phyloP scores from a whole-genome alignment of 2,797 vertebrate genomes.

The Tympanoctomys barrerae region DNA sequence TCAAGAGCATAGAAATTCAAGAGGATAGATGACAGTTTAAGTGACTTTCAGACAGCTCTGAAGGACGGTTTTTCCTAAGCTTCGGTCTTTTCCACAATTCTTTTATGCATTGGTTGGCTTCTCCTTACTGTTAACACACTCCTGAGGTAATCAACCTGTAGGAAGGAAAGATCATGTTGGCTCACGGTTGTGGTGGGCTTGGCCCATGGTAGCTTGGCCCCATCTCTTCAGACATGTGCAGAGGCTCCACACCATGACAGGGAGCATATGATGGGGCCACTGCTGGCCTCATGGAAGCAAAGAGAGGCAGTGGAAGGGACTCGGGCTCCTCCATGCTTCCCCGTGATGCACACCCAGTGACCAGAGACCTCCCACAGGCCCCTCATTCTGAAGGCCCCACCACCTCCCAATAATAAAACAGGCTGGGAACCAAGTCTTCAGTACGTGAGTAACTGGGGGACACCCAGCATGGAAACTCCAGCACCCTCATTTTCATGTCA shows the following conservation, averaged over 20 bases:
- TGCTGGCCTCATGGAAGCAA: neutral
- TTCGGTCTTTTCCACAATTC: neutral
- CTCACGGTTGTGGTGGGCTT: neutral
- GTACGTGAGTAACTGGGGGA: neutral
- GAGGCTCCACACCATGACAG: neutral
- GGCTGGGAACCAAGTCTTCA: neutral
- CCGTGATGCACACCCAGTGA: neutral
- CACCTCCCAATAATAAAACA: neutral
- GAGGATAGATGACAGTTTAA: constrained; percentile 77
- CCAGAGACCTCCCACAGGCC: too few relatives aligned
- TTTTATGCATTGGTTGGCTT: neutral
- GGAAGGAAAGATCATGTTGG: neutral
- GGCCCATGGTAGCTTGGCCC: neutral
- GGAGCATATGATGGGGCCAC: too few relatives aligned
- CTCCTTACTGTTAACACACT: neutral
- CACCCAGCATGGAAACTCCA: neutral
- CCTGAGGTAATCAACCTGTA: neutral
- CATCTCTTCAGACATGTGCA: neutral
- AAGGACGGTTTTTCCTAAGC: constrained; percentile 43
- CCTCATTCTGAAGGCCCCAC: neutral
- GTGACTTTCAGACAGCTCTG: constrained; percentile 78
- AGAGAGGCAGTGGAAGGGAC: neutral
- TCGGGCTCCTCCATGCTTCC: neutral
- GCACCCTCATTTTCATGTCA: neutral
- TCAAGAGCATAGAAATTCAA: constrained; percentile 83